Evolutionary conservation across 2,113 vertebrate species (phyloP), one percentile per base, ranked within the genome.

Genomic region (Chlamydotis undulata): DNA sequence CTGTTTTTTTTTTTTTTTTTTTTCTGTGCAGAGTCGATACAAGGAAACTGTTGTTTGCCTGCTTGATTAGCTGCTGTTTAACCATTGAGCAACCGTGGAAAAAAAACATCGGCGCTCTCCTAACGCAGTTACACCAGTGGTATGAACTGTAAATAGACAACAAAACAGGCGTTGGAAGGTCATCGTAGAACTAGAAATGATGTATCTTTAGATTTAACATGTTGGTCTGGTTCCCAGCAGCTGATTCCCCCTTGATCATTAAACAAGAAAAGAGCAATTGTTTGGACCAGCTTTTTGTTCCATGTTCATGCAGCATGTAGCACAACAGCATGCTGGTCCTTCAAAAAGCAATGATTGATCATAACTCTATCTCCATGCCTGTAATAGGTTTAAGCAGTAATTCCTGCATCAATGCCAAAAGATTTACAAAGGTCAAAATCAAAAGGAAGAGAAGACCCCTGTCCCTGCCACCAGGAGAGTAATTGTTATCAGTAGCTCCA

Each of bases 341-440:
- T 95, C 87, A 90, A 69, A 96, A 91, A 67, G 24, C 1, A 10
- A 57, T 91, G 75, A 96, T 82, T 95, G 87, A 97, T 96, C 82
- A 77, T 88, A 93, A 77, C 63, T 91, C 67, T 50, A 55, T 73
- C 22, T 85, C 39, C n/a, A 55, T 22, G 18, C 8, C 37, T 83
- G 55, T 82, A 76, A 95, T 67, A 19, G 12, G 18, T 85, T 95
- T 91, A 93, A 88, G 16, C 59, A 63, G 37, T 85, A 80, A 95
- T 73, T 91, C 45, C 52, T 77, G 41, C 64, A 73, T 88, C 61
- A 88, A 47, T 88, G 75, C 37, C 75, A 70, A 80, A 85, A 70
- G n/a, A 90, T 90, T 90, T 93, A 59, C 70, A 95, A 90, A 94
- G 87, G 84, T 96, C 93, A 96, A 65, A 96, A 93, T 77, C 26